These are phyloP conservation scores for Chloropsis cyanopogon DNA, from an alignment of 2,113 vertebrate genomes.

Conservation along the genomic window DNA sequence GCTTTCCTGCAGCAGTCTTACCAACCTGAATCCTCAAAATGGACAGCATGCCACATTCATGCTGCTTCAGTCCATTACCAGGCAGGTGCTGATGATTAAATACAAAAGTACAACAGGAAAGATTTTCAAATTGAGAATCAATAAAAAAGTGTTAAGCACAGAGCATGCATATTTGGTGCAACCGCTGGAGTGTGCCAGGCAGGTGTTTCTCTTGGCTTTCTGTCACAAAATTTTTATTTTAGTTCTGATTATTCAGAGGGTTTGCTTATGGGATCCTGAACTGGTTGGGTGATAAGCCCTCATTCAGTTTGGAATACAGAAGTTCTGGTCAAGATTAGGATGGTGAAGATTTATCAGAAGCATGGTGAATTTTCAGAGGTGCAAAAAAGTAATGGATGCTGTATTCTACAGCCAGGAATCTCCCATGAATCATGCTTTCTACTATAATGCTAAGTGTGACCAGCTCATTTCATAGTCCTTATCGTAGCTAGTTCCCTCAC, in stretches of 20 bases:
- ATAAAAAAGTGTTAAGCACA: background rate
- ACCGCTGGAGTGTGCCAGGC: background rate
- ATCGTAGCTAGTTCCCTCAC: accelerated
- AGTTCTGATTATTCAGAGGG: background rate
- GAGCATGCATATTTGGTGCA: background rate
- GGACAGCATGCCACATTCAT: background rate
- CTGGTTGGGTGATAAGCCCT: background rate
- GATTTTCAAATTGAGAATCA: background rate
- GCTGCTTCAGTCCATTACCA: background rate
- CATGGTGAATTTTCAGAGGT: background rate
- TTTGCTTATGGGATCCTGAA: background rate
- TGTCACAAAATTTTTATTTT: background rate
- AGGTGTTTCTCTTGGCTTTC: background rate
- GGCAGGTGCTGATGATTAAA: background rate
- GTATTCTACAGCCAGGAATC: background rate
- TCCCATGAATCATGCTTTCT: background rate
- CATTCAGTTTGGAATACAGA: background rate
- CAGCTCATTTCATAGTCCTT: background rate
- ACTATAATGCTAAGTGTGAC: background rate
- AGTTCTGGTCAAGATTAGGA: background rate
- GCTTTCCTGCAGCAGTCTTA: background rate
- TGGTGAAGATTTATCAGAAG: background rate
- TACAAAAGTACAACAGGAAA: background rate
- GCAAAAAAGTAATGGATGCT: background rate
- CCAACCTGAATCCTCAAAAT: background rate